Evolutionary conservation across 2,797 vertebrate genomes (phyloP).

Genomic region (Tympanoctomys barrerae): DNA sequence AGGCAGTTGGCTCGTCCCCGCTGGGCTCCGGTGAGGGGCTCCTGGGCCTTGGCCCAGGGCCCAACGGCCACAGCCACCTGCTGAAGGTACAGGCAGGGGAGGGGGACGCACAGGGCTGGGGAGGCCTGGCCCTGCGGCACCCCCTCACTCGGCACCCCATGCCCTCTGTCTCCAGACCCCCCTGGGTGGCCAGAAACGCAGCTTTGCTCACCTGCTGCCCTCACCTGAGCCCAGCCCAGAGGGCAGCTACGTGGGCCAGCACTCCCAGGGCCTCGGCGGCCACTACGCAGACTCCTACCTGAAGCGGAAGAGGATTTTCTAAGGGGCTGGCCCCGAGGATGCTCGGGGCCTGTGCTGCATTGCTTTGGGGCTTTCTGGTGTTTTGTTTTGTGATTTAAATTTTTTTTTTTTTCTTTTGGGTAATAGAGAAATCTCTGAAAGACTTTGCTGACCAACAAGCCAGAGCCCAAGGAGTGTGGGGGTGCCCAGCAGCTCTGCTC

Average conservation of each 20-base stretch:
- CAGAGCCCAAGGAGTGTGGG: constrained; percentile 62
- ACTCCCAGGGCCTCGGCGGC: constrained; percentile 96
- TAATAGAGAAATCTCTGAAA: constrained; percentile 80
- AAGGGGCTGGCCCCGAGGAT: constrained; percentile 70
- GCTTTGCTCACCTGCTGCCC: constrained; percentile 94
- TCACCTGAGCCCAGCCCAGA: constrained; percentile 96
- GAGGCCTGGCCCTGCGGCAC: not conserved
- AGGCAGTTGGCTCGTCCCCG: constrained; percentile 93
- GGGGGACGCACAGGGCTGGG: constrained; percentile 69
- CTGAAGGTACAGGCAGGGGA: constrained; percentile 87
- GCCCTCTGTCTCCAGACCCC: constrained; percentile 90
- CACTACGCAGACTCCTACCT: constrained; percentile 97
- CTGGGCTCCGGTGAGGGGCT: constrained; percentile 87
- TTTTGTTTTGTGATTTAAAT: constrained; percentile 45
- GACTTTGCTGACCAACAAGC: constrained; percentile 77
- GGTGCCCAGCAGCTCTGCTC: not conserved
- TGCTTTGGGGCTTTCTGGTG: constrained; percentile 78
- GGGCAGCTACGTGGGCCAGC: constrained; percentile 95
- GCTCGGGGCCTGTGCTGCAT: constrained; percentile 41
- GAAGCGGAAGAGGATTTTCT: constrained; percentile 96
- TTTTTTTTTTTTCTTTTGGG: constrained; percentile 32
- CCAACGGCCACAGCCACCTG: constrained; percentile 88
- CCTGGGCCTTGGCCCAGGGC: constrained; percentile 85
- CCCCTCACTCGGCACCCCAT: constrained; percentile 22
- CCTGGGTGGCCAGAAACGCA: constrained; percentile 93